Evolutionary conservation across 2,113 vertebrate genomes (phyloP).

Genomic region (Seriola dumerili): DNA sequence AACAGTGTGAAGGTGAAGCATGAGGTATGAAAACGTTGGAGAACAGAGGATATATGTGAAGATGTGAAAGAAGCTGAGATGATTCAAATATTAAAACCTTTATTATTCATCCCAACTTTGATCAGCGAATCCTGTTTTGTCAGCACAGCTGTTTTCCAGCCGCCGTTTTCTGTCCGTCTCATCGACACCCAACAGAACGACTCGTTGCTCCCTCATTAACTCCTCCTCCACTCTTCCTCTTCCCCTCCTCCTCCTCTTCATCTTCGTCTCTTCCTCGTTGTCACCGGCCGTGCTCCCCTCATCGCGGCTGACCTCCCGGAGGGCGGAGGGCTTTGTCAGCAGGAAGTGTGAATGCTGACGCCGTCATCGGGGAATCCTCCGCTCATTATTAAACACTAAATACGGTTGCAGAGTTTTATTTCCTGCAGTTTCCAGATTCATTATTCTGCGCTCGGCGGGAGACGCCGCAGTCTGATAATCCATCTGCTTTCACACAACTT

Average conservation of each 20-base stretch:
- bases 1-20: neutral
- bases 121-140: neutral
- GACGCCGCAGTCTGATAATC: conserved; percentile 14
- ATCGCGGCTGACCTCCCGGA: fast-evolving
- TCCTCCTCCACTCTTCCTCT: neutral
- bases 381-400: conserved; percentile 40
- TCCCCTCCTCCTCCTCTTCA: neutral
- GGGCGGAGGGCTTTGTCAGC: conserved; percentile 18
- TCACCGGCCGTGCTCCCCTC: neutral
- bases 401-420: neutral
- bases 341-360: conserved; percentile 44
- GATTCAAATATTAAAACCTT: too few species aligned
- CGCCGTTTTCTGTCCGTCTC: neutral
- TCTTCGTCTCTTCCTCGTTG: neutral
- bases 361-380: neutral
- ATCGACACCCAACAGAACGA: too few species aligned
- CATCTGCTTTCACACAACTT: conserved; percentile 27
- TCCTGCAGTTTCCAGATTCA: conserved; percentile 25
- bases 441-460: conserved; percentile 24
- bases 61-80: neutral
- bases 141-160: neutral
- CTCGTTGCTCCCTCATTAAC: neutral
- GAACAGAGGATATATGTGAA: neutral
- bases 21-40: neutral
- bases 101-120: too few species aligned